Base-by-base conservation (phyloP, 2,888 invertebrate species). In the Yponomeuta sedellus region DNA sequence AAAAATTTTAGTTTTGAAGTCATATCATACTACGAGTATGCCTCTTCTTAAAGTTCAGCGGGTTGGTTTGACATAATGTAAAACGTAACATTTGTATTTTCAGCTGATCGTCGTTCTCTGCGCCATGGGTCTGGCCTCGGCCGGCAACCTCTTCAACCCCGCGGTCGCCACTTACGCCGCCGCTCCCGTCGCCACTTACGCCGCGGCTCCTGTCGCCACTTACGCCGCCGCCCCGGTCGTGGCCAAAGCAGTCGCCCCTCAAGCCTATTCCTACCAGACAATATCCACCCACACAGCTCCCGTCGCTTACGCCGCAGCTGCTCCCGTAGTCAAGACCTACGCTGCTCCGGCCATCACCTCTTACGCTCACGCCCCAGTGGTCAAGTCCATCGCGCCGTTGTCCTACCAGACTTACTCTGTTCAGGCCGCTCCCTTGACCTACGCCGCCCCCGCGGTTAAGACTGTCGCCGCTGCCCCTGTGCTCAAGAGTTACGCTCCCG, bases 381-480 rank as follows among this genome's bases (percentile, higher is more conserved):
- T 67, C 28, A 67, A 70, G 64, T 66, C 61, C 67, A 67, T 68
- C 68, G 67, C 70, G 61, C 71, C 69, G 61, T 71, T 59, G 11
- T 72, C 70, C 16, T 69, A 68, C 20, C 68, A 69, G 16, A 69
- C 70, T 28, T 68, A 67, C 58, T 67, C 73, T 39, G 57, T 70
- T n/a, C 68, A 72, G 68, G 68, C 73, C 67, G 71, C 70, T 8
- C 74, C 77, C 61, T 70, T 76, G 64, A 70, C 68, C n/a, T 68
- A 71, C 68, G 70, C 81, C 66, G 85, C 88, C 69, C 78, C 86
- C 52, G 73, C 85, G 52, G 75, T 81, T 68, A 62, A 62, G 62
- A 64, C 28, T 40, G 10, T 86, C 76, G 81, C 81, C 34, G 91
- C 92, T 67, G 90, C 92, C 39, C 66, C 66, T 12, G 64, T 66